Base-by-base conservation (phyloP, 2,888 invertebrate genomes). In the Diploptera punctata region DNA sequence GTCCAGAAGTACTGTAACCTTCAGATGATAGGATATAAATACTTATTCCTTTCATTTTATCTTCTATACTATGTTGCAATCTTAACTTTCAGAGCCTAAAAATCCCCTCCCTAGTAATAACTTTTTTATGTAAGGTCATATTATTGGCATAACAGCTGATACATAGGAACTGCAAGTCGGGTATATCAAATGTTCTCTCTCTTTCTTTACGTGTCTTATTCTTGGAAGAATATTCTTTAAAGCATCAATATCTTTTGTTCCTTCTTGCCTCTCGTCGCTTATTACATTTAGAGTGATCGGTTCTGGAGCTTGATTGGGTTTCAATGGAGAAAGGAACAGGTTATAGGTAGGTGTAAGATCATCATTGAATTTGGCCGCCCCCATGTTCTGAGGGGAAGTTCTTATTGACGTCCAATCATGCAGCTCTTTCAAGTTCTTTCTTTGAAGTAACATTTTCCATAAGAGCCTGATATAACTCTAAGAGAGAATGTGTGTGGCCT, bases 291-390 rank as follows among this genome's bases (percentile, higher is more conserved):
- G 5, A 13, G 3, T 52, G 52, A 52, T 57, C 57, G 57, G 31
- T 29, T 57, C 29, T 57, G 57, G 26, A 16, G 57, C 57, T 57
- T 57, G 57, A 57, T 57, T 57, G 57, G 57, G 57, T 57, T 57
- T 24, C 57, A n/a, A 13, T 29, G 29, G 16, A 18, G 29, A 2
- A n/a, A 1, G 29, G 57, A 57, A 57, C 26, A 29, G 57, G 57
- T 57, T 29, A 29, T 16, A 57, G 57, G n/a, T 10, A 57, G 57
- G 57, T 57, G 57, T 29, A 16, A 16, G 24, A 29, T 57, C 57
- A 18, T 57, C 31, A 57, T 57, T 57, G 24, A 16, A 57, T 57
- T 57, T 57, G 3, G 24, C 4, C 16, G 16, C 29, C 57, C 57
- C 57, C 29, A 57, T 57, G 26, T 24, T 57, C 29, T 29, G 29